These are phyloP conservation scores for Pseudochaenichthys georgianus DNA, from an alignment of 2,797 vertebrate species.

Conservation along the genomic window DNA sequence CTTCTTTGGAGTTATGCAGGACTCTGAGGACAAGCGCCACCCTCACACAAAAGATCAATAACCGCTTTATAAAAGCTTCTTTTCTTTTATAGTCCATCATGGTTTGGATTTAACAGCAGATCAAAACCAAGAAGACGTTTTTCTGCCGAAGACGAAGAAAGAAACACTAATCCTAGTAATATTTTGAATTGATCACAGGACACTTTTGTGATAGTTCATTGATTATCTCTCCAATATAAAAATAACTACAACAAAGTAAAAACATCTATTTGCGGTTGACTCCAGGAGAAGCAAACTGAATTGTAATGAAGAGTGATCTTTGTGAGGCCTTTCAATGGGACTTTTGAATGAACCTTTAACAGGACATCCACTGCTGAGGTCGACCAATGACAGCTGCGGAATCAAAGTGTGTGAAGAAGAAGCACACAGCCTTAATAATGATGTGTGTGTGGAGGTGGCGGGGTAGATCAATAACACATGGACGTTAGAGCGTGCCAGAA, in stretches of 20 bases:
- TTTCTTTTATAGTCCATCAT: conserved; percentile 49
- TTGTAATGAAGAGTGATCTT: conserved; percentile 16
- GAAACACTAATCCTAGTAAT: conserved; percentile 42
- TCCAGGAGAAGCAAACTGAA: background rate
- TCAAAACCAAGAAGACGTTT: conserved; percentile 18
- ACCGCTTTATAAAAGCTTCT: conserved; percentile 50
- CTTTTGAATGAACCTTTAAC: conserved; percentile 6
- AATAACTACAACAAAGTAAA: background rate
- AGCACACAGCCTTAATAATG: conserved; percentile 17
- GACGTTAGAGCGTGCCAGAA: background rate
- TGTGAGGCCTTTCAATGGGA: background rate
- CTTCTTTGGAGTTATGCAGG: conserved; percentile 21
- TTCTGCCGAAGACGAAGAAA: conserved; percentile 21
- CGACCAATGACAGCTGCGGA: background rate
- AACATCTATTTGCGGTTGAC: background rate
- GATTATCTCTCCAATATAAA: background rate
- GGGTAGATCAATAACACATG: conserved; percentile 5
- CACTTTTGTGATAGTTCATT: conserved; percentile 15
- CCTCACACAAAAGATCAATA: conserved; percentile 54
- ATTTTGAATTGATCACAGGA: conserved; percentile 38
- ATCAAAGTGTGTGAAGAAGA: background rate
- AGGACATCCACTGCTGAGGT: background rate
- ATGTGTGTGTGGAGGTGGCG: background rate
- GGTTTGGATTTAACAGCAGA: conserved; percentile 37
- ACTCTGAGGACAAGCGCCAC: conserved; percentile 16